A percentile compares a stretch with the other conserved stretches of the same genome.
These are phyloP conservation scores for Meta bourneti DNA, from an alignment of 2,888 invertebrate genomes.

Conservation along the genomic window DNA sequence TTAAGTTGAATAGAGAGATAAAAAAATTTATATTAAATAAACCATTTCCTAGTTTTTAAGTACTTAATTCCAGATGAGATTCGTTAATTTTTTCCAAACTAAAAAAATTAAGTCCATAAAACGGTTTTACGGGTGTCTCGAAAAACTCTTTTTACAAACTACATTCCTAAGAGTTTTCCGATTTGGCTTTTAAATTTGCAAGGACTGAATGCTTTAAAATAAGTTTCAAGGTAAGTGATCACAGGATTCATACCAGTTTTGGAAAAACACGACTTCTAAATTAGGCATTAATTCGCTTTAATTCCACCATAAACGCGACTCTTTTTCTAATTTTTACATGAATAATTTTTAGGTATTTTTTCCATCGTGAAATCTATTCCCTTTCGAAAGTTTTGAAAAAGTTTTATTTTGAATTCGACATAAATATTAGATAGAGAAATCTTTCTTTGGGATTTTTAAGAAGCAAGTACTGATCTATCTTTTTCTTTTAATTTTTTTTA, in stretches of 20 bases:
- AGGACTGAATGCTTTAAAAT: constrained; percentile 38
- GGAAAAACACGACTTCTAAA: constrained; percentile 31
- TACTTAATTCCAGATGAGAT: constrained; percentile 25
- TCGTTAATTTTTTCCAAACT: constrained; percentile 37
- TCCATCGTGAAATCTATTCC: background rate
- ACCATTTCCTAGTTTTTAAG: constrained; percentile 33
- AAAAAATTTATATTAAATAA: constrained; percentile 35
- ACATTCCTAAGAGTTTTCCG: background rate
- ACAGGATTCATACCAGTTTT: constrained; percentile 8
- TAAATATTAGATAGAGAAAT: background rate
- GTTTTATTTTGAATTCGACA: background rate
- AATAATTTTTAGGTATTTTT: background rate
- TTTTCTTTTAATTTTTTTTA: background rate
- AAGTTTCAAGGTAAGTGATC: constrained; percentile 32
- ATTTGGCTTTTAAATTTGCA: constrained; percentile 36
- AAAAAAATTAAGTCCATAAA: constrained; percentile 23
- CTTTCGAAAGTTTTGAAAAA: background rate
- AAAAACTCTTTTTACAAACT: constrained; percentile 3
- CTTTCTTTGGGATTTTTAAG: too few species aligned
- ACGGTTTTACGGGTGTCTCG: background rate
- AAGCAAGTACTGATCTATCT: background rate
- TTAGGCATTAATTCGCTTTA: constrained; percentile 34
- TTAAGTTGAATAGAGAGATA: background rate
- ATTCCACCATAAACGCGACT: background rate
- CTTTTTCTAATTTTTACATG: constrained; percentile 15